phyloP scores from a whole-genome alignment of 2,797 vertebrate genomes.

The Clarias pachynema region DNA sequence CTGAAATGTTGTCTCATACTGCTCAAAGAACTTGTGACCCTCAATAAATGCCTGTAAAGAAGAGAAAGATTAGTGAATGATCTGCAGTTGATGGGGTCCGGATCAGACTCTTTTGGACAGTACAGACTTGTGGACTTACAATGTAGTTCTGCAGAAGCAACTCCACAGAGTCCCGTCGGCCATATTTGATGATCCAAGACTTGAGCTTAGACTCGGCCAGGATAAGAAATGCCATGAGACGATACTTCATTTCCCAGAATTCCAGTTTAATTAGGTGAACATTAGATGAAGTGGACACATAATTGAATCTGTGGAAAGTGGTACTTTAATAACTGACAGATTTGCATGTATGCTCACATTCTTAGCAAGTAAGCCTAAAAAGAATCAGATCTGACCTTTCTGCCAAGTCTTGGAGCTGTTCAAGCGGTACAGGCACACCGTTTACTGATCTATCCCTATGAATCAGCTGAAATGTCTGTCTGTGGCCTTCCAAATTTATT shows the following conservation, averaged over 20 bases:
- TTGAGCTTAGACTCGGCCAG: constrained; percentile 97
- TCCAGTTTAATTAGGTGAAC: constrained; percentile 96
- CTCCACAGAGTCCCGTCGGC: constrained; percentile 92
- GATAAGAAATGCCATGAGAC: constrained; percentile 90
- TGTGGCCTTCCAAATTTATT: constrained; percentile 90
- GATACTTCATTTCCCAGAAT: constrained; percentile 97
- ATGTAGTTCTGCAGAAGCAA: constrained; percentile 91
- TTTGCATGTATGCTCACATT: neutral
- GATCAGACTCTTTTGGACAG: neutral
- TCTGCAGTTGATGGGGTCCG: neutral
- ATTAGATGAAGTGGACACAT: constrained; percentile 91
- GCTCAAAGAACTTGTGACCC: constrained; percentile 94
- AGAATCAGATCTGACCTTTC: constrained; percentile 81
- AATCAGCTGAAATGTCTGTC: constrained; percentile 93
- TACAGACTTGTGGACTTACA: constrained; percentile 73
- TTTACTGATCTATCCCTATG: constrained; percentile 91
- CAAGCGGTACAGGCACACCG: constrained; percentile 89
- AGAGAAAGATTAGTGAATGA: neutral
- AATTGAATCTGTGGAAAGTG: constrained; percentile 84
- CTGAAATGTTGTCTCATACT: constrained; percentile 91
- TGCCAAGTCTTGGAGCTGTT: constrained; percentile 96
- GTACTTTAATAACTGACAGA: neutral
- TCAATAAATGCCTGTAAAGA: constrained; percentile 87
- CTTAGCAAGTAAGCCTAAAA: neutral
- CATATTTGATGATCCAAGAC: constrained; percentile 98